phyloP scores from a whole-genome alignment of 2,888 invertebrate genomes.

The Zygothrica quintamaculata region DNA sequence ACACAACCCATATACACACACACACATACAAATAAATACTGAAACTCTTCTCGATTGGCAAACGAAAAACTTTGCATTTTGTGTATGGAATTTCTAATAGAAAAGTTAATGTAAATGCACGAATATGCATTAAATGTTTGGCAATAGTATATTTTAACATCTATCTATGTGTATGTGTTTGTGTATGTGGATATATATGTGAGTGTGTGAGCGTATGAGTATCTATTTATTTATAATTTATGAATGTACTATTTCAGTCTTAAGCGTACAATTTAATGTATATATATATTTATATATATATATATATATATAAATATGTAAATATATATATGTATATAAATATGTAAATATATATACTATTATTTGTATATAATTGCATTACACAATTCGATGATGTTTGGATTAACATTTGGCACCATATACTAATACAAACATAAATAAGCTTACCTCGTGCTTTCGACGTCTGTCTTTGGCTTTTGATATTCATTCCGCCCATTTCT shows the following conservation, averaged over 20 bases:
- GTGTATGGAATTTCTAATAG: conserved; percentile 24
- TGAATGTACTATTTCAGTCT: conserved; percentile 28
- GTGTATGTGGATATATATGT: not conserved
- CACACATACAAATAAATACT: not conserved
- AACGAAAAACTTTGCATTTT: conserved; percentile 31
- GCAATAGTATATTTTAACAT: too few species aligned
- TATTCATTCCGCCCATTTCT: not conserved
- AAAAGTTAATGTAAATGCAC: conserved; percentile 18
- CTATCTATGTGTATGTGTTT: conserved; percentile 13
- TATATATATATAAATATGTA: not conserved
- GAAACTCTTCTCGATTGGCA: conserved; percentile 22
- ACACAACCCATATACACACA: not conserved
- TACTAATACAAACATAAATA: not conserved
- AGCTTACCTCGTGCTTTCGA: too few species aligned
- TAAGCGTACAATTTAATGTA: conserved; percentile 31
- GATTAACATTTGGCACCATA: too few species aligned
- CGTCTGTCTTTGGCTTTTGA: not conserved
- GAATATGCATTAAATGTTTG: conserved; percentile 7
- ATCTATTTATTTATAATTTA: conserved; percentile 30
- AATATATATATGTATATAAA: not conserved
- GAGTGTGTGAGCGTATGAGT: not conserved
- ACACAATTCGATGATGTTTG: not conserved
- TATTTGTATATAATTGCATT: not conserved
- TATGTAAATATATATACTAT: not conserved
- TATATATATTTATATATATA: conserved; percentile 38